Evolutionary conservation across 1,140 invertebrate genomes (phyloP), one percentile per base, ranked within the genome.

Genomic region (Bombus consobrinus): DNA sequence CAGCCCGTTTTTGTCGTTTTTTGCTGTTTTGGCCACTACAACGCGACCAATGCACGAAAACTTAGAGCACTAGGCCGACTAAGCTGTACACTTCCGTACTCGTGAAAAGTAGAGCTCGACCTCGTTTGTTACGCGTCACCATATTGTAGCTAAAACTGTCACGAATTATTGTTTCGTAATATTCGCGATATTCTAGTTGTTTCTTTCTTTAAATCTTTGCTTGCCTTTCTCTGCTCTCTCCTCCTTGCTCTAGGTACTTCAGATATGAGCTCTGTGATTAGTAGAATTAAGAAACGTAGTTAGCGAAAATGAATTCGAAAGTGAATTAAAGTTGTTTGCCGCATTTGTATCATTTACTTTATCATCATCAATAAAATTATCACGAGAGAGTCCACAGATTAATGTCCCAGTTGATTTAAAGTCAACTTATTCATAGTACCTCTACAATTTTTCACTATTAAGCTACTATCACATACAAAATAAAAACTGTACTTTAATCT

Each of bases 91-190:
- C 57, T 85, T 64, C 78, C 78, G 84, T 69, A 43, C 47, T 53
- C 34, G 47, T 37, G 72, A 69, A 86, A 86, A 86, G 79, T 86
- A 75, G 84, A 86, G 32, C 84, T 86, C 84, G 84, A 82, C 84
- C 84, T 75, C 84, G 59, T 86, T 86, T 57, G 53, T 72, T 53
- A 43, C 15, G 6, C 39, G 47, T 62, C 76, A 62, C 25, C 39
- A 79, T 79, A 84, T 84, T 84, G 64, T 79, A 59, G 76, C 82
- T 84, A 71, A 79, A 84, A 71, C 39, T 62, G 82, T 84, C 18
- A 71, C 28, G 76, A 84, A 71, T 79, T 78, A 83, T 83, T 53
- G 41, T 84, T 84, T 84, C 82, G 82, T 84, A 84, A 71, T 79
- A 79, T 71, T 78, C 77, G 28, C 62, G 37, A 43, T 79, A 41